Base-by-base conservation (phyloP, 2,113 vertebrate genomes). In the Sorex araneus region DNA sequence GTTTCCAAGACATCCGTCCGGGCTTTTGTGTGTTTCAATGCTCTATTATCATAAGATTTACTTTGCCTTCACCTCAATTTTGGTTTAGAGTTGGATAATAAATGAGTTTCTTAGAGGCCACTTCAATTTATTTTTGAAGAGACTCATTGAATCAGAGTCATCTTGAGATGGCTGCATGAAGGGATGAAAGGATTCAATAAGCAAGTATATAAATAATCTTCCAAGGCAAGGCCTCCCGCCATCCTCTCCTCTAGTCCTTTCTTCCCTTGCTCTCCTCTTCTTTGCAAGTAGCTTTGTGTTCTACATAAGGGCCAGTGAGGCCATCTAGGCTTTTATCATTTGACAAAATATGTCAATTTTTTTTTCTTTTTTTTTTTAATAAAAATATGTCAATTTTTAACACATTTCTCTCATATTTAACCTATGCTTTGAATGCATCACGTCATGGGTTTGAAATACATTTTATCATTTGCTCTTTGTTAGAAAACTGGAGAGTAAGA, bases 371-470 rank as follows among this genome's bases (percentile, higher is more conserved):
- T n/a, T n/a, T n/a, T n/a, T n/a, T n/a, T n/a, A n/a, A n/a, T n/a
- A n/a, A n/a, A n/a, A n/a, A n/a, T n/a, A n/a, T n/a, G n/a, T 34
- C 21, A 28, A 21, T 27, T 47, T 18, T 8, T 23, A 92, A 75
- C 50, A 54, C 25, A 34, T 66, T 54, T 28, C 28, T 90, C 32
- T 92, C 60, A 57, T 69, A 60, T 92, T 78, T 45, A 78, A 74
- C 70, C 64, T 75, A 27, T 40, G 2, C 70, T 90, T 85, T 85
- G 54, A 90, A 28, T 71, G 60, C 25, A 36, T 63, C 77, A 8
- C 30, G 13, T 9, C 2, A 0, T 19, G 9, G 40, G 80, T 40
- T 45, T 32, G 25, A 15, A 12, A 71, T 18, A 32, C 63, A 12
- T 43, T 81, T 47, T 21, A 11, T 40, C 32, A 25, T 21, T 28